These are phyloP conservation scores for Acleris holmiana DNA, from an alignment of 2,888 invertebrate genomes.

Conservation along the genomic window DNA sequence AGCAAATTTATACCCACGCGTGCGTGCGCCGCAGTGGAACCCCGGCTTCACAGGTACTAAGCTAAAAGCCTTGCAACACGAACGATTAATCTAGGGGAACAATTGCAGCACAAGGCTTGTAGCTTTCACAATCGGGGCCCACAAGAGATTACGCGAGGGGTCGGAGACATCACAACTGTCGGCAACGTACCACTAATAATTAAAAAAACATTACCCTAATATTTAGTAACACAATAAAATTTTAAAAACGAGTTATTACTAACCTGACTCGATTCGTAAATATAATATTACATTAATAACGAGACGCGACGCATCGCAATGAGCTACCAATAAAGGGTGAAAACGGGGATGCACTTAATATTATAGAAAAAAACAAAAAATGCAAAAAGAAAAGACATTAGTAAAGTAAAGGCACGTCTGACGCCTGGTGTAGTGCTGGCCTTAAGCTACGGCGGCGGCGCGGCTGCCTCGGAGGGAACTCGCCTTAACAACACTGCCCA, in stretches of 20 bases:
- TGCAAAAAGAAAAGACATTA: slow-evolving; percentile 64
- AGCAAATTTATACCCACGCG: too few species aligned
- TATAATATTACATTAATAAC: slow-evolving; percentile 38
- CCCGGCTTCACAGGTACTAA: background rate
- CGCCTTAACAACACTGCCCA: background rate
- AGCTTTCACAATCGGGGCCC: background rate
- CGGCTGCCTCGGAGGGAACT: background rate
- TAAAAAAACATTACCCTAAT: slow-evolving; percentile 40
- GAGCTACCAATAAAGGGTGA: slow-evolving; percentile 69
- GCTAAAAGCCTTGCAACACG: background rate
- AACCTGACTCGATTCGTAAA: slow-evolving; percentile 42
- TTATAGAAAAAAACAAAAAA: slow-evolving; percentile 56
- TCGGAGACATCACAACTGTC: slow-evolving; percentile 37
- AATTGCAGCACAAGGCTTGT: background rate
- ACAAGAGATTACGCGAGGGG: slow-evolving; percentile 26
- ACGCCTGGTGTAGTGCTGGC: slow-evolving; percentile 66
- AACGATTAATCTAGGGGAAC: background rate
- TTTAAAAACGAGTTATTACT: slow-evolving; percentile 40
- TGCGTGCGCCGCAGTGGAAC: too few species aligned
- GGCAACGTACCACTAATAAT: slow-evolving; percentile 37
- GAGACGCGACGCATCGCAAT: slow-evolving; percentile 39
- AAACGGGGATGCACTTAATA: slow-evolving; percentile 54
- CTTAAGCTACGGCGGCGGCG: slow-evolving; percentile 54
- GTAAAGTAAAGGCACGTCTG: slow-evolving; percentile 69
- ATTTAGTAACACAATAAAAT: slow-evolving; percentile 41